A percentile compares a stretch with the other conserved stretches of the same genome.
Conservation (phyloP, 1,140 invertebrate species). For the Nymphalis io region DNA sequence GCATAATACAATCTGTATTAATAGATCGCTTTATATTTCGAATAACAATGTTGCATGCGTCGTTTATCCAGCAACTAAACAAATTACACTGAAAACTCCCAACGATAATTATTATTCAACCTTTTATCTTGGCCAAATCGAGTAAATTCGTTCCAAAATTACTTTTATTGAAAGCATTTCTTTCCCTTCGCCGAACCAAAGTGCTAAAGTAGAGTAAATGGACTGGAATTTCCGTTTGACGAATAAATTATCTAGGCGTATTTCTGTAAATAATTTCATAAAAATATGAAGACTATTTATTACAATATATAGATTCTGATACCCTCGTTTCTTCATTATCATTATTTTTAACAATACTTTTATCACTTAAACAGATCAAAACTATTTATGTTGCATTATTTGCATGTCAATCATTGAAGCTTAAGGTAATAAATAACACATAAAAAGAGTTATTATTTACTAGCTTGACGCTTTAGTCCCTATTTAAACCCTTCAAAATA, state of each 20-base stretch:
- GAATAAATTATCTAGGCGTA: constrained; percentile 63
- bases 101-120: constrained; percentile 72
- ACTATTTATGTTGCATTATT: too few species aligned
- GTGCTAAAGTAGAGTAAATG: constrained; percentile 76
- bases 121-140: constrained; percentile 68
- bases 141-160: constrained; percentile 74
- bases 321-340: background rate
- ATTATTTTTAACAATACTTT: too few species aligned
- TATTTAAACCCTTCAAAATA: too few species aligned
- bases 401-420: too few species aligned
- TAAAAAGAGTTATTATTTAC: too few species aligned
- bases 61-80: constrained; percentile 53
- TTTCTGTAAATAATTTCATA: constrained; percentile 29
- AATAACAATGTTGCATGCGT: constrained; percentile 42
- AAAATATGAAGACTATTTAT: constrained; percentile 11
- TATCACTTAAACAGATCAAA: too few species aligned
- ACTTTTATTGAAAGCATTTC: constrained; percentile 77
- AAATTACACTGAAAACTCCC: constrained; percentile 58
- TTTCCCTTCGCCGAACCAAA: constrained; percentile 67
- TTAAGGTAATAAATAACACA: too few species aligned
- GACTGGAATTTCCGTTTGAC: constrained; percentile 70
- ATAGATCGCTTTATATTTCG: constrained; percentile 40
- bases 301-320: background rate
- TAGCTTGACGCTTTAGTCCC: too few species aligned
- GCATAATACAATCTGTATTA: too few species aligned